Conservation (phyloP, 2,113 vertebrate species). For the Mesitornis unicolor region DNA sequence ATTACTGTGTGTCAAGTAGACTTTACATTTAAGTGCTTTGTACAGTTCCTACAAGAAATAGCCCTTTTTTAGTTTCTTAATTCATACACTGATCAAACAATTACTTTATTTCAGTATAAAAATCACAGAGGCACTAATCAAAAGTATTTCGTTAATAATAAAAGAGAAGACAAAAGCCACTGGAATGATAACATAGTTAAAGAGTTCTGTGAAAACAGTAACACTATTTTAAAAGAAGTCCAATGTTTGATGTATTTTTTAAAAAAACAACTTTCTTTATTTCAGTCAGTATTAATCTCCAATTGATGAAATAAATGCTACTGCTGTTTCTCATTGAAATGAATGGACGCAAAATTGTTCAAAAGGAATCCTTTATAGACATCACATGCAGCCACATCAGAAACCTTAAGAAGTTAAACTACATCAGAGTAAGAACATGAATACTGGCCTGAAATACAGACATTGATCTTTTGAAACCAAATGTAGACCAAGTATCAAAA, state of each 20-base stretch:
- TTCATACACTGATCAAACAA: slow-evolving; percentile 31
- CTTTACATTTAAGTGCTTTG: background rate
- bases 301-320: slow-evolving; percentile 47
- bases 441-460: background rate
- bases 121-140: slow-evolving; percentile 14
- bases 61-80: background rate
- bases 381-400: slow-evolving; percentile 14
- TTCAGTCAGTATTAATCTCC: slow-evolving; percentile 42
- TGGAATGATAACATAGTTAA: background rate
- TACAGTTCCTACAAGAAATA: background rate
- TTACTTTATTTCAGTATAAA: slow-evolving; percentile 15
- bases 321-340: slow-evolving; percentile 42
- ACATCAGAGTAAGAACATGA: background rate
- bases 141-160: slow-evolving; percentile 51
- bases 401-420: slow-evolving; percentile 25
- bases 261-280: slow-evolving; percentile 12
- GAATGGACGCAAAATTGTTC: slow-evolving; percentile 38
- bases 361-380: slow-evolving; percentile 44
- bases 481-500: background rate
- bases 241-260: slow-evolving; percentile 43
- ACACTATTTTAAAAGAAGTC: background rate
- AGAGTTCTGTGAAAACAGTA: background rate
- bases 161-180: slow-evolving; percentile 46
- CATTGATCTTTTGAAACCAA: background rate
- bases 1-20: background rate